Conservation (phyloP, 2,888 invertebrate genomes). For the Microplitis deprimator region DNA sequence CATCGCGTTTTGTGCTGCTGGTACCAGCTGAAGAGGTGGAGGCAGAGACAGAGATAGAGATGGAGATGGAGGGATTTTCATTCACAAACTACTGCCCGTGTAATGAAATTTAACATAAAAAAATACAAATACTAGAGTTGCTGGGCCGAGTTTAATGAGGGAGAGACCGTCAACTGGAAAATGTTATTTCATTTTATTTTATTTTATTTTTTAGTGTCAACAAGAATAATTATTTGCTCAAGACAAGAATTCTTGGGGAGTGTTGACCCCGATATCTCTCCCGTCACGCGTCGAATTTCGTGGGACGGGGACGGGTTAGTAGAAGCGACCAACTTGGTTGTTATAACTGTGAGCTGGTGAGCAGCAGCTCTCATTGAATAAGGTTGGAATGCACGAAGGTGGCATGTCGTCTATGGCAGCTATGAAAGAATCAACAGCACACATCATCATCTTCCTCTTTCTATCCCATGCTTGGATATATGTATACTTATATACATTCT, state of each 20-base stretch:
- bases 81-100: background rate
- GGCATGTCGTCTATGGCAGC: constrained; percentile 35
- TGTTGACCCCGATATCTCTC: constrained; percentile 42
- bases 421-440: constrained; percentile 36
- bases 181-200: constrained; percentile 23
- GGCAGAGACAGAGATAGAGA: too few relatives aligned
- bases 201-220: constrained; percentile 10
- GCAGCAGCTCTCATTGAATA: constrained; percentile 51
- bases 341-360: background rate
- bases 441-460: constrained; percentile 35
- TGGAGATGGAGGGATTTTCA: background rate
- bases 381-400: constrained; percentile 66
- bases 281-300: constrained; percentile 37
- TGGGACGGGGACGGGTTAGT: constrained; percentile 30
- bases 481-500: constrained; percentile 26
- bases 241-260: constrained; percentile 41
- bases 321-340: background rate
- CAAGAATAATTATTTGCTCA: constrained; percentile 34
- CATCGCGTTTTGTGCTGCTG: background rate
- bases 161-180: constrained; percentile 3
- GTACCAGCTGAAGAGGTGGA: background rate
- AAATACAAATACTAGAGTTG: background rate
- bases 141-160: background rate
- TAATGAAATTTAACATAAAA: background rate
- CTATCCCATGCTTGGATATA: constrained; percentile 31